A percentile compares a stretch with the other conserved stretches of the same genome.
phyloP scores from a whole-genome alignment of 2,113 vertebrate species.

The Microtus montanus region DNA sequence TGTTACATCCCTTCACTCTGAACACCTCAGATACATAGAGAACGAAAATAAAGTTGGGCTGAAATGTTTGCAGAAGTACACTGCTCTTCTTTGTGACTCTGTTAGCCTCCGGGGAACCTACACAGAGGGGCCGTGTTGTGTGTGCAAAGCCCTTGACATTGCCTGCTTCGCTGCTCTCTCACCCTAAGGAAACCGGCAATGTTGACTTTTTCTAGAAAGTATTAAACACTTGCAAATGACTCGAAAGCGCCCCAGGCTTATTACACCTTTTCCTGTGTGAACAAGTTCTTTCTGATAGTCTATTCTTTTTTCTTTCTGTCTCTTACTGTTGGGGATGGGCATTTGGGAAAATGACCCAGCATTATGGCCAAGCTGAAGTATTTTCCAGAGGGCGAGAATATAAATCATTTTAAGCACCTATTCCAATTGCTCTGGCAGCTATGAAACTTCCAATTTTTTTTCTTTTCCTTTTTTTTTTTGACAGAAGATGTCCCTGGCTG shows the following conservation, averaged over 20 bases:
- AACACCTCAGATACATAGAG: not conserved
- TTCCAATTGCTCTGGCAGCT: not conserved
- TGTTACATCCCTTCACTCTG: fast-evolving
- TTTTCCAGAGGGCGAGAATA: not conserved
- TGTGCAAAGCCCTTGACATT: not conserved
- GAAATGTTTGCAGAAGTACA: not conserved
- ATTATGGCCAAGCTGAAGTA: not conserved
- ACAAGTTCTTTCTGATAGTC: not conserved
- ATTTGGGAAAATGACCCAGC: not conserved
- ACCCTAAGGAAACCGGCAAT: not conserved
- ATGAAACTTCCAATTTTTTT: not conserved
- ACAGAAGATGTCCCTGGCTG: not conserved
- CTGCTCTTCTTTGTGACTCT: not conserved
- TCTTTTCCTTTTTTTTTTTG: not conserved
- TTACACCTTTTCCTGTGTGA: not conserved
- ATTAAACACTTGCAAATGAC: not conserved
- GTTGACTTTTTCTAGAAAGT: constrained; percentile 7
- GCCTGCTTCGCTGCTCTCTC: not conserved
- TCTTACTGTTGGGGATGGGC: not conserved
- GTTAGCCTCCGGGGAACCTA: not conserved
- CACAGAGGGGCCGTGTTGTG: not conserved
- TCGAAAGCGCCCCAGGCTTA: not conserved
- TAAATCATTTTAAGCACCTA: not conserved
- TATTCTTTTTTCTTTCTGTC: not conserved
- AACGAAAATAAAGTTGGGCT: not conserved